Base-by-base conservation (phyloP, 2,797 vertebrate genomes). In the Monodelphis domestica region DNA sequence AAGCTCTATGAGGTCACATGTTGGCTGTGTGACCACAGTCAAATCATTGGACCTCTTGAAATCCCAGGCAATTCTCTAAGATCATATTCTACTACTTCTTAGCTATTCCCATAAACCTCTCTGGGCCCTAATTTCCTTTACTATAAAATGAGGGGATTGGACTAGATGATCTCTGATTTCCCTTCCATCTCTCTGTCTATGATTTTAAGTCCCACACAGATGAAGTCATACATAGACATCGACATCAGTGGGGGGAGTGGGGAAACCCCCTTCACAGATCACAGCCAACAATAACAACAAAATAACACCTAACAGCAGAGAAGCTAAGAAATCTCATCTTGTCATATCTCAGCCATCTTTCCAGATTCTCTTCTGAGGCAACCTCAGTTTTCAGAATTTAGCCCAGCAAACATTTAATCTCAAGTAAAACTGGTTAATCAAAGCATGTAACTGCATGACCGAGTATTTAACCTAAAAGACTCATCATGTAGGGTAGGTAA, bases 381-480 rank as follows among this genome's bases (percentile, higher is more conserved):
- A 90, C 52, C 70, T 84, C 38, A 50, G 38, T 50, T 84, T 38
- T 24, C 38, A 84, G 50, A 84, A 7, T 78, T 78, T 38, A 78
- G 78, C 63, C n/a, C n/a, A 45, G 63, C 17, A 0, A 78, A 78
- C 45, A n/a, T 78, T 78, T 45, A 38, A 78, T 78, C n/a, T 78
- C 63, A 78, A n/a, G 70, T 84, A 84, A 84, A 84, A 84, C 70
- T 78, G 70, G 70, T 78, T 84, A 26, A 59, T 24, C n/a, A n/a
- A 95, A 38, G 96, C 94, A 96, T 96, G 94, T 93, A 95, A 96
- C 96, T 88, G 88, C 95, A 96, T 88, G 95, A 84, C 91, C 88
- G 90, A 56, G 52, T 93, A 92, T 95, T 91, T 55, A 54, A 89
- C 89, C 53, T 55, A 51, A 95, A 91, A 90, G 28, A 26, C 26